A percentile compares a stretch with the other conserved stretches of the same genome.
Evolutionary conservation across 2,888 invertebrate genomes (phyloP).

Genomic region (Bombylius discolor): DNA sequence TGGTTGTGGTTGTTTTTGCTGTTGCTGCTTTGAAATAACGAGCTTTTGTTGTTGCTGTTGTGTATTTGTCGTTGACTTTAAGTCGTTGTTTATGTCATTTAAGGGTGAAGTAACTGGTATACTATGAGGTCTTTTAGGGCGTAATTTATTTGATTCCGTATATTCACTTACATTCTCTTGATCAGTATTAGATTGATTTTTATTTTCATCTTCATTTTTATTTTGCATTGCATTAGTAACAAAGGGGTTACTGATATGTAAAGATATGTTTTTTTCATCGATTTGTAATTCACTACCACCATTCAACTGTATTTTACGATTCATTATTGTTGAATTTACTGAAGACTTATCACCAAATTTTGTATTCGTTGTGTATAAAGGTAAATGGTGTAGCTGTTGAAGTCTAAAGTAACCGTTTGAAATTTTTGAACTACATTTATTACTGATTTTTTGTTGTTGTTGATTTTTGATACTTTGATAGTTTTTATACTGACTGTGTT

Average conservation of each 20-base stretch:
- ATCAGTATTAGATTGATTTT: conserved; percentile 1
- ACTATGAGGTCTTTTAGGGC: conserved; percentile 44
- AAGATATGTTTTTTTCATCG: conserved; percentile 19
- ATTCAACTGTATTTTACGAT: conserved; percentile 17
- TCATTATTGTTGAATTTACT: conserved; percentile 5
- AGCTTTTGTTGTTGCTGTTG: conserved; percentile 9
- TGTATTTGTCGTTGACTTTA: conserved; percentile 12
- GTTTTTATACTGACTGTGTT: not conserved
- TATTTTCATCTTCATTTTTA: not conserved
- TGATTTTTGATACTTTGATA: not conserved
- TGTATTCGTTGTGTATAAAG: not conserved
- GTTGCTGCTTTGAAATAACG: not conserved
- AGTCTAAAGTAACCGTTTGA: conserved; percentile 14
- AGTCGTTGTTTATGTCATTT: conserved; percentile 16
- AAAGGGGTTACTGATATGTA: conserved; percentile 19
- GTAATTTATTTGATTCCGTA: conserved; percentile 29
- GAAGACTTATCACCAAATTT: conserved; percentile 1
- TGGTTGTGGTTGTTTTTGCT: conserved; percentile 4
- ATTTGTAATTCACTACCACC: conserved; percentile 19
- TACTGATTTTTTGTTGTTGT: conserved; percentile 1
- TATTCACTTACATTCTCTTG: conserved; percentile 19
- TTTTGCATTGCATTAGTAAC: conserved; percentile 2
- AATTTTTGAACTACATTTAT: not conserved
- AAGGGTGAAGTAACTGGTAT: conserved; percentile 39
- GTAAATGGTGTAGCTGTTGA: not conserved